These are phyloP conservation scores for Xenopus tropicalis DNA, from an alignment of 2,113 vertebrate species.

Conservation along the genomic window UCB_Xtro_10.0 CM004447.2:52441501-52442000, in stretches of 20 bases:
- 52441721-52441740: neutral
- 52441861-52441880: conserved; percentile 33
- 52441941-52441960: conserved; percentile 31
- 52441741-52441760: conserved; percentile 55
- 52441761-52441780: conserved; percentile 64
- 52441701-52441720: conserved; percentile 32
- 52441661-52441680: rapidly evolving
- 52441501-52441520: too few species aligned
- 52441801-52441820: conserved; percentile 65
- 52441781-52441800: conserved; percentile 69
- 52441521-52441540: too few species aligned
- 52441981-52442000: too few species aligned
- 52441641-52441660: rapidly evolving
- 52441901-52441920: conserved; percentile 50
- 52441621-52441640: neutral
- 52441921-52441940: conserved; percentile 64
- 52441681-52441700: neutral
- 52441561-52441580: too few species aligned
- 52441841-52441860: neutral
- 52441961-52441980: neutral
- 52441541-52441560: too few species aligned
- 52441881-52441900: conserved; percentile 45
- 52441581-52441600: neutral
- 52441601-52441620: neutral
- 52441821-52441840: rapidly evolving